Base-by-base conservation (phyloP, 1,140 invertebrate species). In the Pogonus chalceus region DNA sequence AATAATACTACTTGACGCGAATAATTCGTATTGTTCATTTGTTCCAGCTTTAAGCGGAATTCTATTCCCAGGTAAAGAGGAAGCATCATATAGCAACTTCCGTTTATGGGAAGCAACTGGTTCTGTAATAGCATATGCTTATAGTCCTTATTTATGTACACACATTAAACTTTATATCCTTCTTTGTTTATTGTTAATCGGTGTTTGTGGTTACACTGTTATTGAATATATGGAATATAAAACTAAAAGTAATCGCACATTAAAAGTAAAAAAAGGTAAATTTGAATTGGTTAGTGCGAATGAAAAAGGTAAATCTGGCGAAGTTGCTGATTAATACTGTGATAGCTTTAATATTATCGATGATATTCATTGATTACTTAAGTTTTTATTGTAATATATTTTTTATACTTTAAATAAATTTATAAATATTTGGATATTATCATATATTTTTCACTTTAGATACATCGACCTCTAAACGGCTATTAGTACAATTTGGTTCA, bases 11-110 rank as follows among this genome's bases (percentile, higher is more conserved):
- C n/a, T n/a, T n/a, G n/a, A n/a, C n/a, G n/a, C n/a, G n/a, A n/a
- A n/a, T n/a, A n/a, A n/a, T 48, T 54, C n/a, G 2, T 35, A 54
- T 23, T 52, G 16, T 20, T 52, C 56, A 58, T 59, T 58, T 57
- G 48, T 76, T 77, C 47, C 69, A 93, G 90, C 90, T 50, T 77
- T 92, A n/a, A 87, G 89, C 62, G 90, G 92, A 10, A 87, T 93
- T 35, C 73, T 94, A 12, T 95, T 94, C 64, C 83, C 86, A 0
- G 84, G 87, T 18, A 80, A 85, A 56, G 84, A 93, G 66, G 92
- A 96, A 66, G 87, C 92, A 1, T 90, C 91, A 0, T 96, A 93
- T 67, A 91, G 91, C 55, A 95, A 93, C 68, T 96, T 94, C 69
- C 80, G 92, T 12, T 72, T 96, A 26, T 92, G 92, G 86, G 92